Evolutionary conservation across 2,113 vertebrate genomes (phyloP).

Genomic region (Tenrec ecaudatus): DNA sequence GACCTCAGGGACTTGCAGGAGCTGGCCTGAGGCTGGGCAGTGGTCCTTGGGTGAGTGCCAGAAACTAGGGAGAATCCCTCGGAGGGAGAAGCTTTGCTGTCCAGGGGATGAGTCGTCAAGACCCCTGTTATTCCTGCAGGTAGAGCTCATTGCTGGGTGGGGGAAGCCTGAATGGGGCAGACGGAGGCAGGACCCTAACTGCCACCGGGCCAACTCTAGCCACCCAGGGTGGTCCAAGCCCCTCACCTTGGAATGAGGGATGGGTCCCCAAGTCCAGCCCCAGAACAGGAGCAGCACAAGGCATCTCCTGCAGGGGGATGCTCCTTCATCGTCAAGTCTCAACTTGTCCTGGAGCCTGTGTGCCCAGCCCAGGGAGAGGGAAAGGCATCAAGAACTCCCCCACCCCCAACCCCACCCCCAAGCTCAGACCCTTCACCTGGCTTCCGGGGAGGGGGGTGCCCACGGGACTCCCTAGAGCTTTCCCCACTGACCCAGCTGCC

Average conservation of each 20-base stretch:
- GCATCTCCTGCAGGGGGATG: too few species aligned
- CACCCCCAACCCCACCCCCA: too few species aligned
- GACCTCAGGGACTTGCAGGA: background rate
- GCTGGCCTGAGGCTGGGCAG: background rate
- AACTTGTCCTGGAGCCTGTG: too few species aligned
- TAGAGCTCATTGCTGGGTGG: background rate
- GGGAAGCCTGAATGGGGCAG: background rate
- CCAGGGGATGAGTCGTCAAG: background rate
- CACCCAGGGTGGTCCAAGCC: background rate
- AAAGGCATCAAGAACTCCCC: background rate
- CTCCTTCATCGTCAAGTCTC: background rate
- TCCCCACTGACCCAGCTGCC: background rate
- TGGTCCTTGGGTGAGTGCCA: background rate
- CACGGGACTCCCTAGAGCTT: too few species aligned
- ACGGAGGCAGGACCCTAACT: background rate
- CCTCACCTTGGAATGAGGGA: background rate
- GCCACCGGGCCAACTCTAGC: background rate
- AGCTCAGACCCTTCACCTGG: too few species aligned
- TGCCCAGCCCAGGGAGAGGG: background rate
- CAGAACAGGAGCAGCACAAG: fast-evolving
- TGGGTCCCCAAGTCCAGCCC: background rate
- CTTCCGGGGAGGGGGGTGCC: too few species aligned
- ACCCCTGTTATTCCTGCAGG: background rate
- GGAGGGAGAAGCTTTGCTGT: background rate
- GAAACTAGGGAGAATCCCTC: background rate